A percentile compares a stretch with the other conserved stretches of the same genome.
These are phyloP conservation scores for Rana temporaria DNA, from an alignment of 2,113 vertebrate species.

Conservation along the genomic window DNA sequence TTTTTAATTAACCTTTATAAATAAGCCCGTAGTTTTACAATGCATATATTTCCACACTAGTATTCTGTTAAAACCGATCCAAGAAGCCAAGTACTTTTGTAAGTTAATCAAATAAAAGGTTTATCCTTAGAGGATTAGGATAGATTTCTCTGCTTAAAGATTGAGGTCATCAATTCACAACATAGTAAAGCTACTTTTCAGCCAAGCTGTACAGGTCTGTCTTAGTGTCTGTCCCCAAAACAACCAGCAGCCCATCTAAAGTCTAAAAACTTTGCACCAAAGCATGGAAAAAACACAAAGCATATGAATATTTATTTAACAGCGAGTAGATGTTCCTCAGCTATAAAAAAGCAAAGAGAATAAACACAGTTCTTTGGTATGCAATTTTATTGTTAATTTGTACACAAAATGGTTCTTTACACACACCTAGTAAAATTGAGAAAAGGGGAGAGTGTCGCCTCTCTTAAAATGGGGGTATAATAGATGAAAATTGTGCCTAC, in stretches of 20 bases:
- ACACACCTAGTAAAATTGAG: too few species aligned
- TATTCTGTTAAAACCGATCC: conserved; percentile 33
- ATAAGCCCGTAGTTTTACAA: not conserved
- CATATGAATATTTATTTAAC: too few species aligned
- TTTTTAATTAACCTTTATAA: too few species aligned
- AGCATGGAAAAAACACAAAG: not conserved
- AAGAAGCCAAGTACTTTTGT: conserved; percentile 56
- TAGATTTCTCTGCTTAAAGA: conserved; percentile 52
- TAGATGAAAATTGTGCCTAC: too few species aligned
- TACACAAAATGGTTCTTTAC: too few species aligned
- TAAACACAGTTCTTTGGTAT: too few species aligned
- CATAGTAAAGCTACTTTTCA: conserved; percentile 54
- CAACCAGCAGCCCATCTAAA: not conserved
- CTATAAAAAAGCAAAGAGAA: too few species aligned
- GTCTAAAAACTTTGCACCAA: not conserved
- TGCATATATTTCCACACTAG: conserved; percentile 3
- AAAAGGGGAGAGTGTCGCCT: too few species aligned
- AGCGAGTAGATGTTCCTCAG: too few species aligned
- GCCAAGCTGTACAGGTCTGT: conserved; percentile 32
- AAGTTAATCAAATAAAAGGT: conserved; percentile 58
- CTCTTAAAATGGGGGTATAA: too few species aligned
- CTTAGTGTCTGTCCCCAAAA: not conserved
- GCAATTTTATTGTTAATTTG: too few species aligned
- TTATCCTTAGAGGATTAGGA: conserved; percentile 55
- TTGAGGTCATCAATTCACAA: conserved; percentile 58